Conservation (phyloP, 2,113 vertebrate genomes). For the Bambusicola thoracicus region DNA sequence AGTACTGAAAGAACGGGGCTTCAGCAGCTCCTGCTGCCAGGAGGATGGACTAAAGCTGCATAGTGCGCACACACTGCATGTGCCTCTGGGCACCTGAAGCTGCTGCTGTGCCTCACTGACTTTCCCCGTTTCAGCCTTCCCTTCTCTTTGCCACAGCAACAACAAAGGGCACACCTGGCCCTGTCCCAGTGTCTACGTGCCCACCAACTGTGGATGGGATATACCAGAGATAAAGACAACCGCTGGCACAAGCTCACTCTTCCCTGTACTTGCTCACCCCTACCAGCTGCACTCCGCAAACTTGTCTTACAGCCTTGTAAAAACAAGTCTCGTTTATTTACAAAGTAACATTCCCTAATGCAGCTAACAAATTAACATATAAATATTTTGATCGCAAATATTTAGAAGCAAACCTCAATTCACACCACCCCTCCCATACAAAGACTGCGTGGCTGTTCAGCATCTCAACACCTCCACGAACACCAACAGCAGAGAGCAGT, state of each 20-base stretch:
- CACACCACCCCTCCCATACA: background rate
- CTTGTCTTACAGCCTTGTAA: background rate
- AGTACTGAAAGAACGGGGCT: too few species aligned
- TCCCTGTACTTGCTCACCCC: background rate
- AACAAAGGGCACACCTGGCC: background rate
- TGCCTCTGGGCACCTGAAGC: too few species aligned
- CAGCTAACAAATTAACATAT: constrained; percentile 4
- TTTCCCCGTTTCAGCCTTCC: too few species aligned
- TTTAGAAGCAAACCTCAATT: background rate
- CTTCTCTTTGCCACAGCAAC: background rate
- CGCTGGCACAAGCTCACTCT: background rate
- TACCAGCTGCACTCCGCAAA: background rate
- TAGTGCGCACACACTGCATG: too few species aligned
- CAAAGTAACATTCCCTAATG: background rate
- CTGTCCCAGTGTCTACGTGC: background rate
- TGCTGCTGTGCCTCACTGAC: too few species aligned
- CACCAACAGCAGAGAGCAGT: background rate
- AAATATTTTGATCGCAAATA: background rate
- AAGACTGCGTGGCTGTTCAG: rapidly evolving
- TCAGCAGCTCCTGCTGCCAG: too few species aligned
- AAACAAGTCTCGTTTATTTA: background rate
- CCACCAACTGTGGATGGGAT: background rate
- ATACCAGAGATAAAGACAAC: rapidly evolving
- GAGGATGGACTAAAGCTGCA: too few species aligned
- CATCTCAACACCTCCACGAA: background rate